These are phyloP conservation scores for Kuschelorhynchus macadamiae DNA, from an alignment of 2,888 invertebrate genomes.

Conservation along the genomic window DNA sequence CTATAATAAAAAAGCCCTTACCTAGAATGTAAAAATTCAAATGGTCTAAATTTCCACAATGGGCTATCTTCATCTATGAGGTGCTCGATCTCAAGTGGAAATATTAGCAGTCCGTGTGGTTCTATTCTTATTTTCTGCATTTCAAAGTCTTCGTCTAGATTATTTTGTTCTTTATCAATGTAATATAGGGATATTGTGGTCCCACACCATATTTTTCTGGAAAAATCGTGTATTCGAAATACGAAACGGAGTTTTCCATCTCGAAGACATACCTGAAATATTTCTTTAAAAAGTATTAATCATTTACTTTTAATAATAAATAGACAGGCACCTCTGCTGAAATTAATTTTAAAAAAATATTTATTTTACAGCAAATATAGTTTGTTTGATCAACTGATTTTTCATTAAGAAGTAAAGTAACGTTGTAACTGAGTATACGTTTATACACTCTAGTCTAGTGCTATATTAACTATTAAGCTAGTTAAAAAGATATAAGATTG, in stretches of 20 bases:
- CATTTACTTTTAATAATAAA: not conserved
- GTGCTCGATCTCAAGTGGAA: slow-evolving; percentile 91
- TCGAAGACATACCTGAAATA: slow-evolving; percentile 61
- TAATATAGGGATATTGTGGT: slow-evolving; percentile 82
- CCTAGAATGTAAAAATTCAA: slow-evolving; percentile 69
- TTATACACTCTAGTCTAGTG: too few species aligned
- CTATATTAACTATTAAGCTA: too few species aligned
- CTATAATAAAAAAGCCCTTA: too few species aligned
- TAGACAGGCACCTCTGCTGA: too few species aligned
- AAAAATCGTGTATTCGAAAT: slow-evolving; percentile 85
- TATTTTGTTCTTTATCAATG: slow-evolving; percentile 76
- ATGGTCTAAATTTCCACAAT: slow-evolving; percentile 81
- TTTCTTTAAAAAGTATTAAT: slow-evolving; percentile 54
- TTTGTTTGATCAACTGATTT: too few species aligned
- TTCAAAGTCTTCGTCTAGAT: slow-evolving; percentile 77
- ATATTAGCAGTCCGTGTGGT: slow-evolving; percentile 78
- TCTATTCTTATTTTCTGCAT: slow-evolving; percentile 79
- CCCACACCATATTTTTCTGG: slow-evolving; percentile 68
- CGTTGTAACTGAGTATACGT: too few species aligned
- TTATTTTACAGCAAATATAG: too few species aligned
- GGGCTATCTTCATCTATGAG: slow-evolving; percentile 85
- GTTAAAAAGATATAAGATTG: too few species aligned
- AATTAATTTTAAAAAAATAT: too few species aligned
- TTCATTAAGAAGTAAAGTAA: too few species aligned
- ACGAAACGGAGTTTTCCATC: slow-evolving; percentile 80